Evolutionary conservation across 2,797 vertebrate species (phyloP), one percentile per base, ranked within the genome.

Genomic region (Neopelma chrysocephalum): DNA sequence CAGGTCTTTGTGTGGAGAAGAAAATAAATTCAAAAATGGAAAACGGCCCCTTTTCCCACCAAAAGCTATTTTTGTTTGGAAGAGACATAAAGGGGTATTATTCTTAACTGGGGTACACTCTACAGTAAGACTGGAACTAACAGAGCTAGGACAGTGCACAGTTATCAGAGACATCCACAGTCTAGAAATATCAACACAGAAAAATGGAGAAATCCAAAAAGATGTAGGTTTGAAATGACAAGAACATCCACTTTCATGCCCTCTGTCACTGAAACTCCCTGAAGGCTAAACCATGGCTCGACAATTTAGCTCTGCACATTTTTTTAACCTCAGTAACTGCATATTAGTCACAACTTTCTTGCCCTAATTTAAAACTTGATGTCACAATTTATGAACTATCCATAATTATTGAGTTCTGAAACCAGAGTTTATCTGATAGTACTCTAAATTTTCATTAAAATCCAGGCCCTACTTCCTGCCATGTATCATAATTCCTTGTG

Each of bases 391-490:
- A 93, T 92, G 82, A 89, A 94, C 93, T 95, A 72, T 40, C 71
- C 88, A 89, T 93, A 95, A 96, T 95, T 93, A 96, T 77, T 80
- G 88, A 96, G 83, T 87, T 91, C 70, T 81, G 82, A 65, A 88
- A 10, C 69, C 47, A 54, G 77, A 93, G 95, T 87, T 90, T 85
- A 91, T 87, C 90, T 82, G 78, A 90, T 85, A 75, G 51, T 73
- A 25, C 81, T 89, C 85, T 89, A 92, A 88, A 90, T 95, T 87
- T 81, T 86, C 89, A 93, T 89, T 83, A 91, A 65, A 90, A 94
- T 56, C 56, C 11, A 1, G 36, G 34, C 19, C 61, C 32, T 84
- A 34, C 43, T 95, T 86, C 73, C 77, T 93, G 89, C 57, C 76
- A 82, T n/a, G 73, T 86, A 31, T 83, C 79, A 68, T 87, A 93